Evolutionary conservation across 2,113 vertebrate species (phyloP), one percentile per base, ranked within the genome.

Genomic region (Zosterops borbonicus): DNA sequence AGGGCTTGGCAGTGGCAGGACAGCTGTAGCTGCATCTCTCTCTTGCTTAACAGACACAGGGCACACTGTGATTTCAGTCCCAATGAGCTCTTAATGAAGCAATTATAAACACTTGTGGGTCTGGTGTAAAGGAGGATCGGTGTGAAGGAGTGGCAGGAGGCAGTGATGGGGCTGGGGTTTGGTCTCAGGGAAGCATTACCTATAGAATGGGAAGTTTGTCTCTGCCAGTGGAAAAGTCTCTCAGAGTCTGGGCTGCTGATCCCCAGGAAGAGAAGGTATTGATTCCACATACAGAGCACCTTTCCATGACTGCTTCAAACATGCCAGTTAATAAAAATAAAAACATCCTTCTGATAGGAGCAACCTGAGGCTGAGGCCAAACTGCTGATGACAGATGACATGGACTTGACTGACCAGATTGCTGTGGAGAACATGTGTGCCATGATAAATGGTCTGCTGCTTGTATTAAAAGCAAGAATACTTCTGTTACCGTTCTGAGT

Each of bases 401-500:
- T 39, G 14, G 47, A 20, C 49, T 73, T 81, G 46, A 25, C 39
- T 42, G 55, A 65, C 22, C 42, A 19, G 44, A 22, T 35, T 50
- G 52, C 67, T 75, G 49, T 71, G 35, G 81, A 69, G 37, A n/a
- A 69, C 47, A 35, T 71, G 22, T 20, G 14, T 50, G 10, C 27
- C 23, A 5, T 59, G 35, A 29, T 29, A 42, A 68, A 69, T 27
- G 29, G 5, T 25, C 55, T 91, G 46, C 42, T 88, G 53, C 53
- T 78, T 46, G 21, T 17, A 31, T 49, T 53, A 49, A 55, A 69
- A 70, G 56, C 22, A 78, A 44, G 23, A 75, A 62, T 53, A 65
- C 17, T 92, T 78, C 11, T 37, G 25, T 98, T 97, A 98, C 98
- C 98, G 97, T 99, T 92, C 91, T 97, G 84, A 99, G 98, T 78